Conservation (phyloP, 1,140 invertebrate genomes). For the Drusus annulatus region DNA sequence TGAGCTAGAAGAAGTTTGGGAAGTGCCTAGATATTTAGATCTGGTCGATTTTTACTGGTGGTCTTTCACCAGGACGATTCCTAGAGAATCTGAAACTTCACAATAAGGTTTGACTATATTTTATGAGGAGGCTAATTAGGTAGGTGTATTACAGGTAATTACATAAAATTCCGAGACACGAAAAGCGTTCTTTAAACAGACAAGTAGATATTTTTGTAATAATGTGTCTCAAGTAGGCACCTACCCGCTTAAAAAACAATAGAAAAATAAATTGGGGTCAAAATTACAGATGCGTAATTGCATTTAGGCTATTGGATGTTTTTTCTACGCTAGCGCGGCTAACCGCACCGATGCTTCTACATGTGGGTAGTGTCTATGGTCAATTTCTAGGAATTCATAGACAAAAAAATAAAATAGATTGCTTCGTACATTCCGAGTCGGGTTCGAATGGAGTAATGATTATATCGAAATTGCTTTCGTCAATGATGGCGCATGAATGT, state of each 20-base stretch:
- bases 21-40: too few species aligned
- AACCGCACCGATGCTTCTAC: background rate
- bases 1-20: too few species aligned
- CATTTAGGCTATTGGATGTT: background rate
- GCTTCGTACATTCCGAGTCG: background rate
- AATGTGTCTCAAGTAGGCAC: too few species aligned
- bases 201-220: too few species aligned
- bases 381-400: slow-evolving; percentile 6
- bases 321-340: slow-evolving; percentile 7
- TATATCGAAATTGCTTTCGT: background rate
- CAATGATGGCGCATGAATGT: slow-evolving; percentile 2
- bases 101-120: too few species aligned
- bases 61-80: too few species aligned
- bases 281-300: slow-evolving; percentile 7
- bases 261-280: slow-evolving; percentile 15
- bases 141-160: too few species aligned
- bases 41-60: too few species aligned
- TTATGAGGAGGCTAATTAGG: too few species aligned
- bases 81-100: too few species aligned
- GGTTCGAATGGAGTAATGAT: background rate
- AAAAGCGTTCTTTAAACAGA: too few species aligned
- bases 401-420: slow-evolving; percentile 14
- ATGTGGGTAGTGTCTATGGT: slow-evolving; percentile 1
- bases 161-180: too few species aligned
- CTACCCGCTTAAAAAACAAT: background rate